Percentiles rank a stretch among this genome's conserved stretches.
These are phyloP conservation scores for Chionomys nivalis DNA, from an alignment of 2,113 vertebrate species.

Conservation along the genomic window DNA sequence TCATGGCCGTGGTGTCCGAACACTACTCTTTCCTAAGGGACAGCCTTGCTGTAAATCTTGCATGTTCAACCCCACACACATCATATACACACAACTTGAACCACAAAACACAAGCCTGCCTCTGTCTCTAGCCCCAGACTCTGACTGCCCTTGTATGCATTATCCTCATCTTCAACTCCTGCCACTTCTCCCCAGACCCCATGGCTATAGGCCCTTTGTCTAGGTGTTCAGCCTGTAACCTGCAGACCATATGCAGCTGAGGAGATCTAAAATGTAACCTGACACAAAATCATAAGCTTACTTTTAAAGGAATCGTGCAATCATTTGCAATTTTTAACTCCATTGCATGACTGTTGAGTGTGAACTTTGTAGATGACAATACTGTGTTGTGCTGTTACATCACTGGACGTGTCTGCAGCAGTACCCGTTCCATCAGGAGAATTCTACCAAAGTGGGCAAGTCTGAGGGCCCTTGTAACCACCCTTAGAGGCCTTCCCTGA, in stretches of 20 bases:
- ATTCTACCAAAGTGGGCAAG: too few relatives aligned
- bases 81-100: neutral
- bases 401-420: neutral
- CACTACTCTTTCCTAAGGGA: neutral
- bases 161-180: neutral
- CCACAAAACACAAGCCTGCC: neutral
- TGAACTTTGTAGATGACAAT: neutral
- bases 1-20: neutral
- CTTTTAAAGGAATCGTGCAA: neutral
- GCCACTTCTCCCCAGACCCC: neutral
- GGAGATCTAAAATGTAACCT: neutral
- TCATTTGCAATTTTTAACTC: neutral
- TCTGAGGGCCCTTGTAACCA: neutral
- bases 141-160: accelerated
- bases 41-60: neutral
- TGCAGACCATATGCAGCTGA: neutral
- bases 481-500: neutral
- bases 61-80: neutral
- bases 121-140: neutral
- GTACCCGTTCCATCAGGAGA: neutral
- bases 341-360: too few relatives aligned
- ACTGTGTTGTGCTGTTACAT: neutral
- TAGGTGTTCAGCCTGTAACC: neutral
- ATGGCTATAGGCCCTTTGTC: neutral
- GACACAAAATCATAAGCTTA: neutral